Conservation (phyloP, 2,797 vertebrate genomes). For the Echeneis naucrates region DNA sequence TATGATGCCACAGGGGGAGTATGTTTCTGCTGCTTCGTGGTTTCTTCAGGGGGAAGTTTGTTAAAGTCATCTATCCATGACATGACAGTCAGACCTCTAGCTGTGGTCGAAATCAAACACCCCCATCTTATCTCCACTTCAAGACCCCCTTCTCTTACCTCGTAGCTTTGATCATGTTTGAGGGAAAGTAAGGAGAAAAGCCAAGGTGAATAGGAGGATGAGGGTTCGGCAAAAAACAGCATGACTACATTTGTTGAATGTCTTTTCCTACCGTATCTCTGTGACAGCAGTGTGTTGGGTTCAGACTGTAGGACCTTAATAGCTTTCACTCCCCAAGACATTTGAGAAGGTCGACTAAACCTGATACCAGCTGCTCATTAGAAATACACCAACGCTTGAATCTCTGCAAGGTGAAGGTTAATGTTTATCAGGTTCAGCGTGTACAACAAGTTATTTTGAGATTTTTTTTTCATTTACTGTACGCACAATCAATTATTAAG, state of each 20-base stretch:
- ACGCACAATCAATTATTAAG: not conserved
- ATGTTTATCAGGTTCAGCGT: slow-evolving; percentile 7
- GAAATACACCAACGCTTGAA: slow-evolving; percentile 11
- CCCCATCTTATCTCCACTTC: slow-evolving; percentile 73
- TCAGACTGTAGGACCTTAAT: not conserved
- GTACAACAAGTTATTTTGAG: not conserved
- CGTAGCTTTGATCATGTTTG: slow-evolving; percentile 68
- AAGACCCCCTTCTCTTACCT: slow-evolving; percentile 42
- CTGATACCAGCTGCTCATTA: slow-evolving; percentile 11
- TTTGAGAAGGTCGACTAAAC: slow-evolving; percentile 5
- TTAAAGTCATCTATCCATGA: slow-evolving; percentile 71
- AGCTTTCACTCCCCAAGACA: slow-evolving; percentile 1
- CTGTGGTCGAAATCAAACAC: slow-evolving; percentile 75
- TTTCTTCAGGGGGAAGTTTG: slow-evolving; percentile 69
- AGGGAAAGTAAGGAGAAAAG: slow-evolving; percentile 46
- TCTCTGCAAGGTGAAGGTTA: slow-evolving; percentile 28
- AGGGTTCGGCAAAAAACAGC: not conserved
- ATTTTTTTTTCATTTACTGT: not conserved
- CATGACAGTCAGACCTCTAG: slow-evolving; percentile 67
- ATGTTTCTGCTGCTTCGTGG: slow-evolving; percentile 42
- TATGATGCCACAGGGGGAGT: slow-evolving; percentile 65
- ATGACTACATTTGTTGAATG: not conserved
- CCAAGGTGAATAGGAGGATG: slow-evolving; percentile 36
- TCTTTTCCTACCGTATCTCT: not conserved
- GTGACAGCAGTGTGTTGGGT: not conserved